phyloP scores from a whole-genome alignment of 2,888 invertebrate genomes.

The Nysson spinosus region DNA sequence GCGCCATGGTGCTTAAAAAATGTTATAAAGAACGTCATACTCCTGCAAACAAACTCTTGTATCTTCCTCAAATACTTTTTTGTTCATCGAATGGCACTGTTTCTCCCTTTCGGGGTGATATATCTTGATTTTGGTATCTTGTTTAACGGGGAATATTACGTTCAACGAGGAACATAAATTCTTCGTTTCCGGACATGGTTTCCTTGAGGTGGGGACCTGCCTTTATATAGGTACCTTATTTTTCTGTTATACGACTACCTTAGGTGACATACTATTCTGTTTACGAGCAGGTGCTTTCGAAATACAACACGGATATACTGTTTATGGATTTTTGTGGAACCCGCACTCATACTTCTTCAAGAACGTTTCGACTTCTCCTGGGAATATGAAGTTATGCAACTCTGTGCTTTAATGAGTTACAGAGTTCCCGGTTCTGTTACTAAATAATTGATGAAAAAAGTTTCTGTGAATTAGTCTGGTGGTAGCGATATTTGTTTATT shows the following conservation, averaged over 20 bases:
- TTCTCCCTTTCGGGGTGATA: not conserved
- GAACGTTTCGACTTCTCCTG: not conserved
- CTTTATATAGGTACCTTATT: slow-evolving; percentile 50
- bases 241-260: slow-evolving; percentile 48
- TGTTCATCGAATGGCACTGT: not conserved
- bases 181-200: slow-evolving; percentile 22
- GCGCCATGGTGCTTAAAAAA: not conserved
- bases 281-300: slow-evolving; percentile 44
- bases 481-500: too few relatives aligned
- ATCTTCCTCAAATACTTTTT: too few relatives aligned
- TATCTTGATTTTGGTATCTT: slow-evolving; percentile 13
- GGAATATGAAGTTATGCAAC: slow-evolving; percentile 15
- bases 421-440: not conserved
- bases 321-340: slow-evolving; percentile 34
- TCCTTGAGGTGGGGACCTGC: slow-evolving; percentile 26
- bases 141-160: slow-evolving; percentile 36
- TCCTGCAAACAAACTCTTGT: not conserved
- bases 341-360: slow-evolving; percentile 4
- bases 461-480: too few relatives aligned
- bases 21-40: not conserved
- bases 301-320: slow-evolving; percentile 41
- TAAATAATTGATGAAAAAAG: too few relatives aligned
- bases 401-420: slow-evolving; percentile 4
- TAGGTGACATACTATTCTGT: slow-evolving; percentile 46
- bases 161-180: slow-evolving; percentile 42